Evolutionary conservation across 2,113 vertebrate genomes (phyloP), one percentile per base, ranked within the genome.

Genomic region (Elachura formosa): DNA sequence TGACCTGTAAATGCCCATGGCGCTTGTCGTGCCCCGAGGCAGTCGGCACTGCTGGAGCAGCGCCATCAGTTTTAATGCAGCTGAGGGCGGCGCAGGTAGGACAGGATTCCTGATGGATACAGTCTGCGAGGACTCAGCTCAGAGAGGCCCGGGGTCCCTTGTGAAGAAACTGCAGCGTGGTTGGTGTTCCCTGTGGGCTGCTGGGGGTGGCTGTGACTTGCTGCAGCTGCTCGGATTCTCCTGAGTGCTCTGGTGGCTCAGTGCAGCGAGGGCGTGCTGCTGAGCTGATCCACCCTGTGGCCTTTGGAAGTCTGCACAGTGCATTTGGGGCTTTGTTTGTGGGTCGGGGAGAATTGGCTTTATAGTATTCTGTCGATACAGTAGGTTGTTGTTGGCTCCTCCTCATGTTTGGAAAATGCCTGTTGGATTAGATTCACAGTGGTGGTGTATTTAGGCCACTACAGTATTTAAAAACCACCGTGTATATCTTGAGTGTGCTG

Each of bases 171-270:
- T 56, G 68, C 25, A 1, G 33, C 34, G 1, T 0, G 2, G 38
- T 8, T 4, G 41, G 33, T 5, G 18, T 69, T 14, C 8, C 0
- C 36, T 96, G 28, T 92, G 19, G 0, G 24, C 82, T n/a, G 90
- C 92, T 49, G 87, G 34, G 9, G 55, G 92, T 68, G 82, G 68
- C 82, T 93, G 93, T 28, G 75, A 64, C 74, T 48, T 36, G 87
- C 87, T 90, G 88, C 66, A 29, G 62, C 56, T 2, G 5, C 62
- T 84, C 40, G 0, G 51, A 78, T 79, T 73, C 15, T 55, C 26
- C 0, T 58, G 16, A 12, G 40, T 9, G n/a, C 41, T 36, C n/a
- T 34, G 29, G 31, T 81, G 85, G 41, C 62, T 76, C 87, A 54
- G 23, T 43, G 1, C 34, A 33, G 9, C 20, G 40, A 41, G 51